Percentiles rank a stretch among this genome's conserved stretches.
Conservation (phyloP, 2,888 invertebrate species). For the Meta bourneti region DNA sequence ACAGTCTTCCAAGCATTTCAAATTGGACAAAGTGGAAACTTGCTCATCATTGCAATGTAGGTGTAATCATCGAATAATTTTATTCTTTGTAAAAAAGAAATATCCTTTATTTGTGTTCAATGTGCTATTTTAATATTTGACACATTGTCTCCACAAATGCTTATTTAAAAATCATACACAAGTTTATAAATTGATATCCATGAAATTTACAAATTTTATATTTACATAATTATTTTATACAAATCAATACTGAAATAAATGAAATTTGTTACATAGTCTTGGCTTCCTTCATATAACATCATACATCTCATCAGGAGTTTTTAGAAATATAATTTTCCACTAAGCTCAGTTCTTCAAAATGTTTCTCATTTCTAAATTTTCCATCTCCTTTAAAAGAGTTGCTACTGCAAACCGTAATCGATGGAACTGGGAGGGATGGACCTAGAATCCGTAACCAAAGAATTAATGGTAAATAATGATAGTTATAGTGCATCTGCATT, state of each 20-base stretch:
- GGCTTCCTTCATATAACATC: not conserved
- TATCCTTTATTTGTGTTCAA: no score
- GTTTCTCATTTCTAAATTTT: constrained; percentile 73
- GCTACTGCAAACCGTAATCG: constrained; percentile 74
- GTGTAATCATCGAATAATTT: no score
- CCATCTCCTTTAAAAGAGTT: constrained; percentile 74
- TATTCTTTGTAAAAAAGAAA: no score
- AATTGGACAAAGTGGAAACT: no score
- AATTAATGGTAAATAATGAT: no score
- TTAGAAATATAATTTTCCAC: not conserved
- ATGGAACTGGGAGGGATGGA: constrained; percentile 73
- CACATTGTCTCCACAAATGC: no score
- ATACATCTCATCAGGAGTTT: not conserved
- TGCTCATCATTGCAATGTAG: no score
- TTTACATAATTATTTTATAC: constrained; percentile 9
- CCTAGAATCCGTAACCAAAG: constrained; percentile 25
- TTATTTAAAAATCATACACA: no score
- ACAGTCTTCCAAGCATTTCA: no score
- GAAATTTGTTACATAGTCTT: not conserved
- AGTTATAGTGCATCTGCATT: no score
- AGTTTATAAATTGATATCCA: no score
- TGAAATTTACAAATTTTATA: not conserved
- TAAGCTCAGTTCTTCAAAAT: constrained; percentile 64
- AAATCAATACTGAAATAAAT: constrained; percentile 22
- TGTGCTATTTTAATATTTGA: no score